phyloP scores from a whole-genome alignment of 2,888 invertebrate genomes.

The Clistopyga incitator region DNA sequence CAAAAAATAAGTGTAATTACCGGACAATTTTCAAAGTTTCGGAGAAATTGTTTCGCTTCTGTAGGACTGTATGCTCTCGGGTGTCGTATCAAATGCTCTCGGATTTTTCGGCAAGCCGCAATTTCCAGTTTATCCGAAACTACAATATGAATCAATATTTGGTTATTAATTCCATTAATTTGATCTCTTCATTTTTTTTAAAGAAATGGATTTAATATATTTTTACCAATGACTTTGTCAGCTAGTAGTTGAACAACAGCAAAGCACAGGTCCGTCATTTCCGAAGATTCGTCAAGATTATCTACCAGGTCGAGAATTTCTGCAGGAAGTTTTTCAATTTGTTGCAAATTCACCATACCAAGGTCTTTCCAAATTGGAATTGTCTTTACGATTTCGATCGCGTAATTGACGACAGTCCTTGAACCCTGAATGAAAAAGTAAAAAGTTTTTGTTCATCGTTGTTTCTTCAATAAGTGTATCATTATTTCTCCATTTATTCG shows the following conservation, averaged over 20 bases:
- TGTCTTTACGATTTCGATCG: constrained; percentile 75
- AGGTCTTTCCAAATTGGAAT: constrained; percentile 74
- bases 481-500: constrained; percentile 1
- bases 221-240: constrained; percentile 71
- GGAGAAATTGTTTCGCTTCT: constrained; percentile 71
- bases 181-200: neutral
- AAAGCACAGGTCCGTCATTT: constrained; percentile 74
- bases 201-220: neutral
- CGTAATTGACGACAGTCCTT: constrained; percentile 70
- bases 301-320: constrained; percentile 64
- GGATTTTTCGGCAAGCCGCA: constrained; percentile 75
- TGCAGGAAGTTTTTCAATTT: constrained; percentile 42
- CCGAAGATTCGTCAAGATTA: constrained; percentile 63
- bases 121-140: constrained; percentile 69
- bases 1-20: constrained; percentile 62
- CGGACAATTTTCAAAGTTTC: constrained; percentile 73
- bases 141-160: constrained; percentile 11
- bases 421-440: constrained; percentile 68
- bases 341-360: constrained; percentile 62
- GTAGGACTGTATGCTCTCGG: constrained; percentile 70
- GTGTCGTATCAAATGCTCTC: constrained; percentile 71
- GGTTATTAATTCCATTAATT: neutral
- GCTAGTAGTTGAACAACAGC: constrained; percentile 74
- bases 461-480: neutral
- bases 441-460: neutral